Percentiles rank a stretch among this genome's conserved stretches.
phyloP scores from a whole-genome alignment of 2,113 vertebrate genomes.

The Podarcis muralis region DNA sequence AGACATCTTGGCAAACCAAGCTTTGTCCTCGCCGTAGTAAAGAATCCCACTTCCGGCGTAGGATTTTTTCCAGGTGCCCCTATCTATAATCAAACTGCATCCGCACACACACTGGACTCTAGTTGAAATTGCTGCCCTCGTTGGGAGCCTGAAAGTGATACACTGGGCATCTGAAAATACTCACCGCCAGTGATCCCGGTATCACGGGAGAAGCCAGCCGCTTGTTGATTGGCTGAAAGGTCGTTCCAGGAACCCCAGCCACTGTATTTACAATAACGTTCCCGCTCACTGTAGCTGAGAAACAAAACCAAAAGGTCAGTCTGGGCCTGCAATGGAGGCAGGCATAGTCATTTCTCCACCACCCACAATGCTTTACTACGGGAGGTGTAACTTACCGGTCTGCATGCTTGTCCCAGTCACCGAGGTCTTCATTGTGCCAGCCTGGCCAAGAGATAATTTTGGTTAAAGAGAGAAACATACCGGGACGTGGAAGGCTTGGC shows the following conservation, averaged over 20 bases:
- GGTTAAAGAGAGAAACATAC: conserved; percentile 36
- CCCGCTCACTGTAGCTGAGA: conserved; percentile 89
- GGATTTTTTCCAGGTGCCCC: background rate
- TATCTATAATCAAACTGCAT: background rate
- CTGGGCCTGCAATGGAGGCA: background rate
- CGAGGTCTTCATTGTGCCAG: conserved; percentile 91
- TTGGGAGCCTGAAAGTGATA: background rate
- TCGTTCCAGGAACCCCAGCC: conserved; percentile 86
- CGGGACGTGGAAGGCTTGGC: background rate
- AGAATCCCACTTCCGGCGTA: background rate
- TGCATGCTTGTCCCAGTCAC: conserved; percentile 90
- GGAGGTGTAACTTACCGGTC: conserved; percentile 78
- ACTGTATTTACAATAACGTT: conserved; percentile 95
- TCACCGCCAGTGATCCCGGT: conserved; percentile 87
- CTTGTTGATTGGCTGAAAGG: conserved; percentile 94
- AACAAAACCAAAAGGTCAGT: conserved; percentile 38
- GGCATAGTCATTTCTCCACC: accelerated
- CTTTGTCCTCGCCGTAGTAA: background rate
- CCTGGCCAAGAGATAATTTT: conserved; percentile 75
- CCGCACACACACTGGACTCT: background rate
- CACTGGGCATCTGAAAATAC: conserved; percentile 19
- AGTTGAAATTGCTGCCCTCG: background rate
- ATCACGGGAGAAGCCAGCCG: conserved; percentile 89
- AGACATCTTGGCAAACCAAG: background rate
- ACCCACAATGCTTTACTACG: background rate